Base-by-base conservation (phyloP, 2,797 vertebrate genomes). In the Parotocinclus haroldoi region DNA sequence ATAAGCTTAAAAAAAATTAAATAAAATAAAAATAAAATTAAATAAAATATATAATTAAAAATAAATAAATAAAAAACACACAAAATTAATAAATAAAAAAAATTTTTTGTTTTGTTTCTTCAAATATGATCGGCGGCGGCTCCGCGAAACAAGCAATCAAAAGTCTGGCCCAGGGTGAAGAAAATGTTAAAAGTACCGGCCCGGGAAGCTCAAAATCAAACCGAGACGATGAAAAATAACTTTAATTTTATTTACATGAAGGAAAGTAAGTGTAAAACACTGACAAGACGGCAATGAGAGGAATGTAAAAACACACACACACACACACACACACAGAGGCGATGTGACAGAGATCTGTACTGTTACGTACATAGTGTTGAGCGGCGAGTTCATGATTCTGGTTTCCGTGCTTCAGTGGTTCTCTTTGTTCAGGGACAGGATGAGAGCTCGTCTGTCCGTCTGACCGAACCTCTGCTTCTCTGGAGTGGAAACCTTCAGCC, bases 361-460 rank as follows among this genome's bases (percentile, higher is more conserved):
- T n/a, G 16, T 8, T 61, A 71, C 71, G 36, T 48, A 77, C 69
- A 75, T 44, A 57, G 55, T 67, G 51, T 73, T 65, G 7, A 7
- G 7, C 9, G 11, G n/a, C 10, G 45, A 42, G 12, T 5, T n/a
- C 11, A 36, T 14, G 45, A 36, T 52, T 52, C 37, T 7, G 11
- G 18, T 62, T n/a, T 17, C 17, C 0, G 13, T 37, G 39, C 80
- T 73, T 85, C 78, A 37, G 48, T 76, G 51, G 57, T 91, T 91
- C 80, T 91, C 89, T 67, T 91, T 88, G 71, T 91, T 81, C 60
- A 89, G 44, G 76, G 84, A 81, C 39, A 80, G 68, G 7, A 84
- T 59, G 60, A 88, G 74, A 50, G 82, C 81, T 68, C 86, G 79
- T 61, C 80, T 80, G 57, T 88, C 88, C 66, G 82, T 50, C 69